Evolutionary conservation across 2,797 vertebrate species (phyloP), one percentile per base, ranked within the genome.

Genomic region (Lemur catta): DNA sequence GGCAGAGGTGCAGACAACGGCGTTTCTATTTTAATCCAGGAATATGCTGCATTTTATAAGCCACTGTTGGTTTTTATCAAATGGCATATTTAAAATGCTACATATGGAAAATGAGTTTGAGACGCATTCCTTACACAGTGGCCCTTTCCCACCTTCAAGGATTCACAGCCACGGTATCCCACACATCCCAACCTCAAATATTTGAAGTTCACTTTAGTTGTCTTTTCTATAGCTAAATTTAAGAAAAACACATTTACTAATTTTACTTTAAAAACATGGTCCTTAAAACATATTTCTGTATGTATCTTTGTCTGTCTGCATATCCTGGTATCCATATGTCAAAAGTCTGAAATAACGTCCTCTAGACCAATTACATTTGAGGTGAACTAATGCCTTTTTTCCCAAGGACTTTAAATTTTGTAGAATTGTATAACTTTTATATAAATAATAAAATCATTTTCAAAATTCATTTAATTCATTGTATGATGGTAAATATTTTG

Each of bases 291-390:
- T 26, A 22, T 71, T 50, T 50, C 79, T 57, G 0, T 71, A 11
- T 43, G 55, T 8, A 8, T 33, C 57, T 30, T 55, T 38, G 12
- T 38, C 48, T 46, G 1, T 15, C 35, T 33, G 65, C 24, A 3
- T 13, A 24, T 14, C 24, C 20, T 26, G 26, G 0, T 26, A 2
- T 20, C 71, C 33, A 2, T 18, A 12, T 1, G 20, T 10, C 10
- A 38, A 55, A 35, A 20, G 33, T 9, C 48, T 28, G 26, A 22
- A 41, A 38, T 38, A 26, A 26, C 0, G 8, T 15, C 11, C 22
- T 61, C 1, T 6, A 8, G 8, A 28, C 0, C 1, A 1, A 14
- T 11, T 84, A 8, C 0, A 5, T 50, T 59, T 46, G 17, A 22
- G 38, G 13, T 43, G 43, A 43, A 43, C 43, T 43, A 43, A 43